These are phyloP conservation scores for Potamarius usumacintae DNA, from an alignment of 2,113 vertebrate species.

Conservation along the genomic window DNA sequence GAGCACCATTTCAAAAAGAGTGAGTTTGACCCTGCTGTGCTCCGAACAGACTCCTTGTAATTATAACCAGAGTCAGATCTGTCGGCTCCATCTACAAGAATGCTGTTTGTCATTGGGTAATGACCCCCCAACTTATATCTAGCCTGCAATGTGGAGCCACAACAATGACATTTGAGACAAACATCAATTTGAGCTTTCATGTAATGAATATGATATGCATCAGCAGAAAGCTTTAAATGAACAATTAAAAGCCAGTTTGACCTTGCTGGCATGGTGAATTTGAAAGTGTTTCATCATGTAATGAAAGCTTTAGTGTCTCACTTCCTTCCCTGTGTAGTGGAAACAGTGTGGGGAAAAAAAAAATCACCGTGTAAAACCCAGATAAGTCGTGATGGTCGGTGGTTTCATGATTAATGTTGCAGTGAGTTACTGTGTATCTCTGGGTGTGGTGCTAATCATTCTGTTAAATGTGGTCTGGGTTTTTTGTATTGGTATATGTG, in stretches of 20 bases:
- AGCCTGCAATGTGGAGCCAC: slow-evolving; percentile 25
- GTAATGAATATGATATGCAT: slow-evolving; percentile 56
- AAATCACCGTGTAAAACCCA: slow-evolving; percentile 46
- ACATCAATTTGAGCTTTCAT: slow-evolving; percentile 51
- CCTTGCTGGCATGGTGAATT: slow-evolving; percentile 38
- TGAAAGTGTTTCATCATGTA: slow-evolving; percentile 47
- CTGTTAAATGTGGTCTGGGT: slow-evolving; percentile 15
- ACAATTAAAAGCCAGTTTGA: slow-evolving; percentile 47
- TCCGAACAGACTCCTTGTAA: slow-evolving; percentile 24
- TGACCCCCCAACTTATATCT: slow-evolving; percentile 49
- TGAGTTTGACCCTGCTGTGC: slow-evolving; percentile 5
- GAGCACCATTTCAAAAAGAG: slow-evolving; percentile 8
- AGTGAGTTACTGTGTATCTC: slow-evolving; percentile 18
- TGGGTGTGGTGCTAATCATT: slow-evolving; percentile 20
- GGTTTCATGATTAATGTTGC: slow-evolving; percentile 51
- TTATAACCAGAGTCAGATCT: slow-evolving; percentile 43
- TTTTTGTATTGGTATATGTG: neutral
- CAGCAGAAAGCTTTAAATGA: slow-evolving; percentile 44
- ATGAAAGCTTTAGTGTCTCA: slow-evolving; percentile 44
- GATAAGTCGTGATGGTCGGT: slow-evolving; percentile 48
- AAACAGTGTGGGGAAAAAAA: slow-evolving; percentile 7
- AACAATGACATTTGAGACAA: slow-evolving; percentile 45
- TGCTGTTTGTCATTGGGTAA: slow-evolving; percentile 50
- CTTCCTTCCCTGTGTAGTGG: slow-evolving; percentile 25
- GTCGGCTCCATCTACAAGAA: slow-evolving; percentile 23